Conservation (phyloP, 2,888 invertebrate species). For the Diplazon laetatorius region DNA sequence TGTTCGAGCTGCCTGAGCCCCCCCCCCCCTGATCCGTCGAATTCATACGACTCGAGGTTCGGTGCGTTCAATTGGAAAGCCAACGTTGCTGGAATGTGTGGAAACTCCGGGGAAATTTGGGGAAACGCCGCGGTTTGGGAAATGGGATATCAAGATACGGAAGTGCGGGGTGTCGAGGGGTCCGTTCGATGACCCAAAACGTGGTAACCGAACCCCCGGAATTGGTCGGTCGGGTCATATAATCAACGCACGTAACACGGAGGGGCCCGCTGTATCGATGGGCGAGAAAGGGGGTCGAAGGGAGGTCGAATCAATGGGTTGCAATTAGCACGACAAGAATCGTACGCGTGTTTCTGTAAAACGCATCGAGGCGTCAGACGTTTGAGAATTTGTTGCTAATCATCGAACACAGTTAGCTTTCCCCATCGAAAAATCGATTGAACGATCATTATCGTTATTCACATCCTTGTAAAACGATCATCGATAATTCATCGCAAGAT, state of each 20-base stretch:
- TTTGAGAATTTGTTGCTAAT: conserved; percentile 3
- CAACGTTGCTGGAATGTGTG: background rate
- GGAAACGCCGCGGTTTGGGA: conserved; percentile 44
- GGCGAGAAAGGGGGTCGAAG: too few species aligned
- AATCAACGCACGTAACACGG: conserved; percentile 62
- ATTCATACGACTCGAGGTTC: too few species aligned
- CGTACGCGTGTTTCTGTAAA: conserved; percentile 5
- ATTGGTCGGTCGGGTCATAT: conserved; percentile 49
- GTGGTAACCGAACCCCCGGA: conserved; percentile 16
- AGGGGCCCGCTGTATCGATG: conserved; percentile 21
- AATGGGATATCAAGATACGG: conserved; percentile 53
- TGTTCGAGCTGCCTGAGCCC: too few species aligned
- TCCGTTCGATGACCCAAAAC: too few species aligned
- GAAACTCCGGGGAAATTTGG: background rate
- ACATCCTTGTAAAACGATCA: too few species aligned
- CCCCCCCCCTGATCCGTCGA: too few species aligned
- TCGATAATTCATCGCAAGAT: too few species aligned
- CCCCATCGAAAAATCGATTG: too few species aligned
- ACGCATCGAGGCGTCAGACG: conserved; percentile 6
- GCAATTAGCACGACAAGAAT: conserved; percentile 60
- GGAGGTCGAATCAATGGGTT: conserved; percentile 61
- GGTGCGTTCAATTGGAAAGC: background rate
- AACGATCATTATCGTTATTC: too few species aligned
- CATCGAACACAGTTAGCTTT: background rate
- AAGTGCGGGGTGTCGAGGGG: conserved; percentile 6